Percentiles rank a stretch among this genome's conserved stretches.
Conservation (phyloP, 2,888 invertebrate species). For the Torymus tubicola region DNA sequence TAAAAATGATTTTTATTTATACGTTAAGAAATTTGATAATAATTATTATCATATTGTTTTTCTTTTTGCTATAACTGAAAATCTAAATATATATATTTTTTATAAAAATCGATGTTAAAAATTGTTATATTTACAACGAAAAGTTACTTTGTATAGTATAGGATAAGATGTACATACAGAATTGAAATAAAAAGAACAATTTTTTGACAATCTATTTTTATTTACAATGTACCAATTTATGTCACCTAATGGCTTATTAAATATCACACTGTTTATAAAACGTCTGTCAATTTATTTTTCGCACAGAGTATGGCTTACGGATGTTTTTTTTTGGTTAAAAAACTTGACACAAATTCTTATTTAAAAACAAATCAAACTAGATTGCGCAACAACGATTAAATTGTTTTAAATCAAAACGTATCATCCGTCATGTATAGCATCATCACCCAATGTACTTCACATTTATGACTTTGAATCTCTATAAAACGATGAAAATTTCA, state of each 20-base stretch:
- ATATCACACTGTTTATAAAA: constrained; percentile 72
- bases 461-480: constrained; percentile 38
- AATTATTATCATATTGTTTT: too few relatives aligned
- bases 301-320: constrained; percentile 23
- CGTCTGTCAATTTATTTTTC: constrained; percentile 62
- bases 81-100: too few relatives aligned
- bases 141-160: too few relatives aligned
- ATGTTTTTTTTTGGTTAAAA: constrained; percentile 32
- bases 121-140: too few relatives aligned
- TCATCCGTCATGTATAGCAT: not conserved
- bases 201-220: constrained; percentile 72
- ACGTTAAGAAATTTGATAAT: too few relatives aligned
- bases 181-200: constrained; percentile 17
- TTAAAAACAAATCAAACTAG: constrained; percentile 27
- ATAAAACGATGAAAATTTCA: constrained; percentile 53
- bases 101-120: too few relatives aligned
- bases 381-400: constrained; percentile 19
- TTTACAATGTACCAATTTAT: constrained; percentile 72
- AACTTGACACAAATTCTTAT: constrained; percentile 42
- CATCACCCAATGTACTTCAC: constrained; percentile 33
- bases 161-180: not conserved
- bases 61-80: too few relatives aligned
- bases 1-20: too few relatives aligned
- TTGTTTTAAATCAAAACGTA: constrained; percentile 27
- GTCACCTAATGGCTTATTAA: constrained; percentile 61